These are phyloP conservation scores for Psittacus erithacus DNA, from an alignment of 2,113 vertebrate species.

Conservation along the genomic window DNA sequence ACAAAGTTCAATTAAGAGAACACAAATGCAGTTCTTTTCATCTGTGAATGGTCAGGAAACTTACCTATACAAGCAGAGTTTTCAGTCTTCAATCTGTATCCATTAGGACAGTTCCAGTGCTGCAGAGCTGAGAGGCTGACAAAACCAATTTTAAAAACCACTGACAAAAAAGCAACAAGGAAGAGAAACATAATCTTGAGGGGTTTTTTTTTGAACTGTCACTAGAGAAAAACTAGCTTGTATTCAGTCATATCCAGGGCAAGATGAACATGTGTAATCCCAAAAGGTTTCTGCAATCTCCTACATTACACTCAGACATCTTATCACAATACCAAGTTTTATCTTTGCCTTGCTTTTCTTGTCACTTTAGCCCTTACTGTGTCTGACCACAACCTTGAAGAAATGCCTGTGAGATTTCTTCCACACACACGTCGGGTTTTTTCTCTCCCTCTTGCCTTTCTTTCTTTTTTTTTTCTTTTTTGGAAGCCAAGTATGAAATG, in stretches of 20 bases:
- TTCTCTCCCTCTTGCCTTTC: neutral
- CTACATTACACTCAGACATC: conserved; percentile 59
- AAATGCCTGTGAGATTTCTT: conserved; percentile 56
- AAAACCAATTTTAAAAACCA: conserved; percentile 72
- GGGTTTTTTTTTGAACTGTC: neutral
- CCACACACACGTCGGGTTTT: neutral
- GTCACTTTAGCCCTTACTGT: conserved; percentile 22
- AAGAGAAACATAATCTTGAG: conserved; percentile 79
- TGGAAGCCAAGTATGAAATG: conserved; percentile 93
- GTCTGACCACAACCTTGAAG: conserved; percentile 42
- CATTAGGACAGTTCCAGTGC: conserved; percentile 62
- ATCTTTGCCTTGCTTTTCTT: conserved; percentile 46
- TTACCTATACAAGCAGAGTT: conserved; percentile 82
- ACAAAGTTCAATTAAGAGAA: neutral
- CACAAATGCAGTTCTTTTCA: neutral
- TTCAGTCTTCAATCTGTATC: conserved; percentile 35
- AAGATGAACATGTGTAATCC: conserved; percentile 32
- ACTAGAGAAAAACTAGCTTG: conserved; percentile 48
- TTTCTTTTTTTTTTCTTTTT: conserved; percentile 59
- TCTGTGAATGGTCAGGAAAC: conserved; percentile 36
- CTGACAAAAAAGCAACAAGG: conserved; percentile 67
- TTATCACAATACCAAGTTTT: conserved; percentile 44
- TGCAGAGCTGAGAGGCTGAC: conserved; percentile 38
- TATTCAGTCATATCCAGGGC: conserved; percentile 66
- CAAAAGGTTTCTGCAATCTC: conserved; percentile 19